phyloP scores from a whole-genome alignment of 2,888 invertebrate genomes.

The Rambutsinella grinnellia region DNA sequence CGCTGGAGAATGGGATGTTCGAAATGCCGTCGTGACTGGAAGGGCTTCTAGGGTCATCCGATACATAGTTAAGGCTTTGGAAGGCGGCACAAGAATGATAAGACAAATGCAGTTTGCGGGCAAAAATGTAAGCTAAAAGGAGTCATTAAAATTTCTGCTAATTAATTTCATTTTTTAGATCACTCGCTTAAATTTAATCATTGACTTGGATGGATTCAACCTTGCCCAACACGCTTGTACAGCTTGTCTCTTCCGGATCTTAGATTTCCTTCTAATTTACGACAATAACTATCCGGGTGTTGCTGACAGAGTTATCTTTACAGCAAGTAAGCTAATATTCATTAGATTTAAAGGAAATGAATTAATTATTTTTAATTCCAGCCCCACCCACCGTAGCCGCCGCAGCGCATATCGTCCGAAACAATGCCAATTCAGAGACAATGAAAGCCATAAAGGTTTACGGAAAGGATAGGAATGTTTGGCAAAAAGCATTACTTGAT shows the following conservation, averaged over 20 bases:
- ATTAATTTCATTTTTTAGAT: slow-evolving; percentile 18
- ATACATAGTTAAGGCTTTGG: slow-evolving; percentile 30
- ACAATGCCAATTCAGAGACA: slow-evolving; percentile 32
- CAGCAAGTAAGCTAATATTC: no score
- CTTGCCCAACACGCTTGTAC: slow-evolving; percentile 38
- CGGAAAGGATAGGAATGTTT: slow-evolving; percentile 30
- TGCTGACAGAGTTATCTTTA: slow-evolving; percentile 32
- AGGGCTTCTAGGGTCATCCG: slow-evolving; percentile 12
- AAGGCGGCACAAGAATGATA: slow-evolving; percentile 19
- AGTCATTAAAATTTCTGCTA: not conserved
- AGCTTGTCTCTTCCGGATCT: slow-evolving; percentile 28
- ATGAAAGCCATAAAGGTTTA: slow-evolving; percentile 14
- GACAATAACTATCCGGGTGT: slow-evolving; percentile 34
- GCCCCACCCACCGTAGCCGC: slow-evolving; percentile 40
- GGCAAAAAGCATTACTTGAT: slow-evolving; percentile 12
- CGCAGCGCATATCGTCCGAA: slow-evolving; percentile 11
- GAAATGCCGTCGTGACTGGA: slow-evolving; percentile 7
- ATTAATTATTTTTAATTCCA: slow-evolving; percentile 2
- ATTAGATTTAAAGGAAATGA: no score
- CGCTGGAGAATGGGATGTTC: slow-evolving; percentile 38
- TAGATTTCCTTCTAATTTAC: slow-evolving; percentile 30
- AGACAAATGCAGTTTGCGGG: slow-evolving; percentile 21
- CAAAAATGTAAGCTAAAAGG: slow-evolving; percentile 32
- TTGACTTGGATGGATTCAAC: slow-evolving; percentile 39
- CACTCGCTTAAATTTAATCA: slow-evolving; percentile 32